Evolutionary conservation across 1,140 invertebrate species (phyloP), one percentile per base, ranked within the genome.

Genomic region (Aphidius gifuensis): DNA sequence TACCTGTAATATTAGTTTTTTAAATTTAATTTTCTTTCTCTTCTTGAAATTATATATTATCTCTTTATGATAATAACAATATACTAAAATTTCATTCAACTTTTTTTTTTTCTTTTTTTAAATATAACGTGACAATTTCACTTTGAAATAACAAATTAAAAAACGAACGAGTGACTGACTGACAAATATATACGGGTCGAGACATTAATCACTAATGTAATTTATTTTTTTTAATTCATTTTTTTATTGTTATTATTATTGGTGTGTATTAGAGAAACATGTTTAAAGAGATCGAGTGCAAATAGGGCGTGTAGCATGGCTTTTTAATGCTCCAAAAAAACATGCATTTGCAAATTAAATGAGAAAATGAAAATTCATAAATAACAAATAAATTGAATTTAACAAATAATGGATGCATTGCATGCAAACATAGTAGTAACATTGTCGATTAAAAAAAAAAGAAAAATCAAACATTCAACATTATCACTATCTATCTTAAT

Each of bases 221-320:
- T 32, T 32, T 16, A 16, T 16, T 16, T 16, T 16, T 16, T 16
- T 16, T 16, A 16, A 32, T 32, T 32, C 16, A 16, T 16, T 32
- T 32, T 32, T 32, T 32, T 32, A 32, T 32, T 32, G 4, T 32
- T 4, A 3, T 32, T 32, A 32, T 32, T 4, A 32, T 3, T 4
- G 4, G 23, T 32, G 2, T 32, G 23, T 2, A 32, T 32, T 32
- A 32, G 23, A 32, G 1, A 32, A 3, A 32, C 23, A 32, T 32
- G n/a, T n/a, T 58, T 39, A 62, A 44, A 59, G 47, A 61, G 53
- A 58, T 55, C 43, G 49, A 58, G 44, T 65, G 57, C 60, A 70
- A 70, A 68, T 70, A 70, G 69, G 67, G 64, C 68, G 62, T 70
- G 66, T 59, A 60, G 60, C 49, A 58, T 64, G 59, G 66, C 62